Base-by-base conservation (phyloP, 2,888 invertebrate species). In the Temnothorax unifasciatus region DNA sequence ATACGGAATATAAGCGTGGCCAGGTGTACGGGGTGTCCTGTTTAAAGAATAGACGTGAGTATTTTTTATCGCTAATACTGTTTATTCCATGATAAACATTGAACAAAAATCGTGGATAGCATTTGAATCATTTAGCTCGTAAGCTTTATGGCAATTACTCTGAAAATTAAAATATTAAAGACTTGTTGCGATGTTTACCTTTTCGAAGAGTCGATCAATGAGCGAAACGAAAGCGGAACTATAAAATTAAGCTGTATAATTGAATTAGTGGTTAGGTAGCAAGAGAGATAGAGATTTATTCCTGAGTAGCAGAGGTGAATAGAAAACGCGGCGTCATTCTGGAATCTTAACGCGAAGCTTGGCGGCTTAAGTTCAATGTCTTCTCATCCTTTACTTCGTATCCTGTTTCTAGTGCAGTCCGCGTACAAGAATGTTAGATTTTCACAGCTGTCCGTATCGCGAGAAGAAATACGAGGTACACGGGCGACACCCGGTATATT, bases 401-500 rank as follows among this genome's bases (percentile, higher is more conserved):
- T 73, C 41, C 61, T 44, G 25, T 38, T 44, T 64, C 18, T 59
- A 73, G 63, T 66, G 64, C 57, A 73, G 74, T 38, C 63, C 44
- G 84, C 77, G 59, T 52, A 59, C 74, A 54, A 73, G 90, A 90
- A 86, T 77, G 87, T 69, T 86, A 83, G 86, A 86, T 85, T 82
- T 75, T 74, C 52, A 63, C 84, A 54, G 86, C 86, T 81, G 89
- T 86, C 82, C 66, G 73, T 41, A 76, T 47, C 82, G 84, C 25
- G 84, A 77, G 83, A 82, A 92, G 91, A 92, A 90, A 92, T 90
- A 88, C 90, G 89, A 90, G 83, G 87, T 90, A 92, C 90, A 91
- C 88, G 91, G 90, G 90, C 92, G 92, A 93, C 93, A 93, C 93
- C 93, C 93, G 93, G 93, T 93, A 93, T 91, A 93, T 92, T 86